Base-by-base conservation (phyloP, 2,113 vertebrate species). In the Eclectus roratus region DNA sequence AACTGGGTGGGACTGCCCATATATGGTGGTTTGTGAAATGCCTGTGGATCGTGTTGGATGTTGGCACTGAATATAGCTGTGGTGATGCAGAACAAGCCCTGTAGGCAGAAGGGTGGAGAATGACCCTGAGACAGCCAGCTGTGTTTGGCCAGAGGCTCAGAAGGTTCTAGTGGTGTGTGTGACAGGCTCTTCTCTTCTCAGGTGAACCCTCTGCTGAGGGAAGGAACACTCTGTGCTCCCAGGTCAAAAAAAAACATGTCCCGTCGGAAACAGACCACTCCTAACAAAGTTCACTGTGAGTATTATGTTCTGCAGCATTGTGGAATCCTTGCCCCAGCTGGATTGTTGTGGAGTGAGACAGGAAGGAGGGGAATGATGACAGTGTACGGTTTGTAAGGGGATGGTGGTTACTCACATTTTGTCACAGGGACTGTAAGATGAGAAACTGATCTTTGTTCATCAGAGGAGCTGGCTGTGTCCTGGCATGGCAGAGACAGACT, bases 211-310 rank as follows among this genome's bases (percentile, higher is more conserved):
- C 89, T 91, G 86, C 83, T 88, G 92, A 95, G 95, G 73, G 79
- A 69, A 94, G 56, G 73, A 88, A 80, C 82, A 39, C 69, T 95
- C 89, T 88, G 89, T 97, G 81, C 83, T 96, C 88, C 90, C 61
- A 15, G 94, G 95, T 80, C 94, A 87, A 98, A 98, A 96, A 93
- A 87, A 98, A 98, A 96, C 97, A 98, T 98, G 98, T 98, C 98
- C 97, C 98, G 98, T 92, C 97, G 98, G 98, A 98, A 98, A 98
- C 98, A 98, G 96, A 98, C 98, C 93, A 98, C 98, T 98, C 98
- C 98, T 96, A 98, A 98, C 96, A 98, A 98, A 98, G 98, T 98
- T 97, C 98, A 97, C 96, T 98, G 98, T 98, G 97, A 98, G 98
- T 98, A 98, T 87, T 9, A 18, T 17, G 29, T 88, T n/a, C n/a